These are phyloP conservation scores for Pedicia rivosa DNA, from an alignment of 2,888 invertebrate species.

Conservation along the genomic window DNA sequence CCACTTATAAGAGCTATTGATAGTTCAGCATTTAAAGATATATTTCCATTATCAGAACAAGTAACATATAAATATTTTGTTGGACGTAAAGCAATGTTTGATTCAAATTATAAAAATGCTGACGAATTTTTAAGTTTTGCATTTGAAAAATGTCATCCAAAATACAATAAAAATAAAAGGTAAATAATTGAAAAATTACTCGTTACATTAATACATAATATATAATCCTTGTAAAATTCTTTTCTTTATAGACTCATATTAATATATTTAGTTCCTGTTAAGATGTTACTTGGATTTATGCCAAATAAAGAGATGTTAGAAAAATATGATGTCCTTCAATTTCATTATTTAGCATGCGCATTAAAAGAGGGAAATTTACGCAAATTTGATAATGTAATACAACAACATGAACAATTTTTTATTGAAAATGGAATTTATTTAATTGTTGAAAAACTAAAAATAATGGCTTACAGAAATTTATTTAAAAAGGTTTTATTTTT, in stretches of 20 bases:
- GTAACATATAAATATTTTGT: slow-evolving; percentile 96
- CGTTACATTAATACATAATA: neutral
- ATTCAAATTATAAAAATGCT: slow-evolving; percentile 86
- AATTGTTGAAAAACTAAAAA: slow-evolving; percentile 90
- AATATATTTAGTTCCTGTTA: slow-evolving; percentile 90
- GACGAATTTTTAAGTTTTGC: slow-evolving; percentile 87
- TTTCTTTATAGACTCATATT: slow-evolving; percentile 82
- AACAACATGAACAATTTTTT: slow-evolving; percentile 78
- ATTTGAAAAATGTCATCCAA: slow-evolving; percentile 75
- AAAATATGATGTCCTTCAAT: slow-evolving; percentile 82
- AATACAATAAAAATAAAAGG: slow-evolving; percentile 70
- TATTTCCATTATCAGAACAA: slow-evolving; percentile 80
- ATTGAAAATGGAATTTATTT: slow-evolving; percentile 95
- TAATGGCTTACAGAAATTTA: slow-evolving; percentile 87
- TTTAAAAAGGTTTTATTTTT: slow-evolving; percentile 66
- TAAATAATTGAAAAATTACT: too few species aligned
- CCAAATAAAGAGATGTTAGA: slow-evolving; percentile 66
- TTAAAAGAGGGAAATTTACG: slow-evolving; percentile 81
- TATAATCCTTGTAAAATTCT: slow-evolving; percentile 7
- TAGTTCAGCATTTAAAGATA: slow-evolving; percentile 75
- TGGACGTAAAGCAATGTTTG: slow-evolving; percentile 96
- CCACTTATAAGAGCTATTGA: slow-evolving; percentile 95
- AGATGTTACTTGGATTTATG: slow-evolving; percentile 92
- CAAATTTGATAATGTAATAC: slow-evolving; percentile 68
- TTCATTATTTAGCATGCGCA: slow-evolving; percentile 75